Evolutionary conservation across 2,113 vertebrate species (phyloP).

Genomic region (Hucho hucho): DNA sequence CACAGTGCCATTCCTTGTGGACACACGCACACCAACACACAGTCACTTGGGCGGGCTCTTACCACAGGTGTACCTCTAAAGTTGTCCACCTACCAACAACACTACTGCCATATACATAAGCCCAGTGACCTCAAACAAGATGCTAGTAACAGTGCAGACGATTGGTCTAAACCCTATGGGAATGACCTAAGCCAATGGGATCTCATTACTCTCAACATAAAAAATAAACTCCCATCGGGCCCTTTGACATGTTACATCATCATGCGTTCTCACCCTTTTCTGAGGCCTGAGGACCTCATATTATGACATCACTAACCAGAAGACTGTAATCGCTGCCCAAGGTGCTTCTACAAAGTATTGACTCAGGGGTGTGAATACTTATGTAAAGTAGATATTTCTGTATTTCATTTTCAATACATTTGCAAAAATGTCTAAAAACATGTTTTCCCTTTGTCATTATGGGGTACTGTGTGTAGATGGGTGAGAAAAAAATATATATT

Average conservation of each 20-base stretch:
- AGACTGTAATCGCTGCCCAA: constrained; percentile 1
- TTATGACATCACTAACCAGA: constrained; percentile 47
- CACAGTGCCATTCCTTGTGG: neutral
- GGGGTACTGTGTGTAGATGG: too few relatives aligned
- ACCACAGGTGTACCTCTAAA: constrained; percentile 9
- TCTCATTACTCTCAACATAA: constrained; percentile 62
- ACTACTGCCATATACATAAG: constrained; percentile 43
- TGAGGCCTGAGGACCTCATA: constrained; percentile 9
- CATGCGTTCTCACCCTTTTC: constrained; percentile 41
- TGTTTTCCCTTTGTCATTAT: too few relatives aligned
- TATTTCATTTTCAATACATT: too few relatives aligned
- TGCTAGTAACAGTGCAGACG: constrained; percentile 47
- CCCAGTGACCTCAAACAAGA: constrained; percentile 53
- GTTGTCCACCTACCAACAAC: constrained; percentile 34
- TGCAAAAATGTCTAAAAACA: too few relatives aligned
- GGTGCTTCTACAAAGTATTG: too few relatives aligned
- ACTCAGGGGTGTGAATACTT: too few relatives aligned
- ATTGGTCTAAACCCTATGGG: constrained; percentile 44
- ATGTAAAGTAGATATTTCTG: too few relatives aligned
- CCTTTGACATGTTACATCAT: constrained; percentile 62
- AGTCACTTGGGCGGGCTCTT: constrained; percentile 37
- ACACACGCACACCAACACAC: constrained; percentile 9
- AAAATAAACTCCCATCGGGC: constrained; percentile 50
- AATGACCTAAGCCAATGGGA: constrained; percentile 62
- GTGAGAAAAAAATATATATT: too few relatives aligned